A percentile compares a stretch with the other conserved stretches of the same genome.
Evolutionary conservation across 1,140 invertebrate genomes (phyloP).

Genomic region (Limonius californicus): DNA sequence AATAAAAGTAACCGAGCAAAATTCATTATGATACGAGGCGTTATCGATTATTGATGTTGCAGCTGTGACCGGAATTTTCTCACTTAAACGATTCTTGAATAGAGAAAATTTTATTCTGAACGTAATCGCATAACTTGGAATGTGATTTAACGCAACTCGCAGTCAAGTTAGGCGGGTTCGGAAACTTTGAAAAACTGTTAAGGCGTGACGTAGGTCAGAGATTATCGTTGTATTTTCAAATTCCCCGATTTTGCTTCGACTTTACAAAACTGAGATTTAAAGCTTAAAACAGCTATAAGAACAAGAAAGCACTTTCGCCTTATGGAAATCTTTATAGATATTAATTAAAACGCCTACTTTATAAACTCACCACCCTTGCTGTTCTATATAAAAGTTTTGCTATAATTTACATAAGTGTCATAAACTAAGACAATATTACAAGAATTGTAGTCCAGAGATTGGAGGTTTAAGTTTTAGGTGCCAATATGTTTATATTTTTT

Average conservation of each 20-base stretch:
- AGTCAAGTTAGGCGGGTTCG: neutral
- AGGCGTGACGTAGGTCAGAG: constrained; percentile 2
- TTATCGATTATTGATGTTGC: constrained; percentile 10
- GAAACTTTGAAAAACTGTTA: constrained; percentile 9
- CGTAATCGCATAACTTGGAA: constrained; percentile 9
- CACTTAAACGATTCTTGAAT: constrained; percentile 12
- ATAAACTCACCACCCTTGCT: too few species aligned
- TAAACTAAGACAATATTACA: too few species aligned
- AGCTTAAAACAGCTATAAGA: neutral
- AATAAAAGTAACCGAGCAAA: constrained; percentile 12
- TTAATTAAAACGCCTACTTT: too few species aligned
- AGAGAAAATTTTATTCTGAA: constrained; percentile 10
- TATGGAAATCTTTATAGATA: too few species aligned
- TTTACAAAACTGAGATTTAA: neutral
- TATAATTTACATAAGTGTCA: too few species aligned
- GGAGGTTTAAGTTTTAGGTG: too few species aligned
- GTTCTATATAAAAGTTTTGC: too few species aligned
- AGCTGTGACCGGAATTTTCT: constrained; percentile 13
- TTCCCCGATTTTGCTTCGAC: neutral
- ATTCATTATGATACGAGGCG: constrained; percentile 5
- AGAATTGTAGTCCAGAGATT: too few species aligned
- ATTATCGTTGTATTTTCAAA: neutral
- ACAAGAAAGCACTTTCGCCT: too few species aligned
- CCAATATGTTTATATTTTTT: too few species aligned
- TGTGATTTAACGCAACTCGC: constrained; percentile 2